phyloP scores from a whole-genome alignment of 2,113 vertebrate genomes.

The Strigops habroptila region DNA sequence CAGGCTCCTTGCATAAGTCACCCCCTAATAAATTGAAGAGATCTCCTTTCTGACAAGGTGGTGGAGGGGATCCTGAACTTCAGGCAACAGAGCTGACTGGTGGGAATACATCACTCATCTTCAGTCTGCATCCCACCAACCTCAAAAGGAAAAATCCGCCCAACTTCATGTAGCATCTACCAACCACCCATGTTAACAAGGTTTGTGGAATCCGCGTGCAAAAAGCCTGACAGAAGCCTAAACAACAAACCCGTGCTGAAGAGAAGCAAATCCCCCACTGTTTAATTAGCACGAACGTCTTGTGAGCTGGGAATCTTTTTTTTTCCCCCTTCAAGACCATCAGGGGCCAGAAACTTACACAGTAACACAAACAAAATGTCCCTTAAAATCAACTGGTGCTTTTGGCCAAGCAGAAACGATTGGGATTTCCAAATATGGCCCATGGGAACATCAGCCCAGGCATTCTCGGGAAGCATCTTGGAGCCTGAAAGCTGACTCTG shows the following conservation, averaged over 20 bases:
- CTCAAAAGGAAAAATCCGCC: background rate
- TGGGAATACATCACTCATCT: background rate
- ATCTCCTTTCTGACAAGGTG: background rate
- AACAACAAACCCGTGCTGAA: background rate
- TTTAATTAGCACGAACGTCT: constrained; percentile 43
- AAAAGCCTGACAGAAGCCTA: constrained; percentile 1
- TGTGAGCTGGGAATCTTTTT: background rate
- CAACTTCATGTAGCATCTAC: background rate
- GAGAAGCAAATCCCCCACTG: background rate
- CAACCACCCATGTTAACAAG: background rate
- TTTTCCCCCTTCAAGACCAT: background rate
- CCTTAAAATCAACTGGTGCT: constrained; percentile 38
- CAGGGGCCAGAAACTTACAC: background rate
- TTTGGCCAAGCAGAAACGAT: constrained; percentile 20
- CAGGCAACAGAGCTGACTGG: background rate
- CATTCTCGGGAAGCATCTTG: background rate
- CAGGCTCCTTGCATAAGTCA: background rate
- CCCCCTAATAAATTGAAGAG: background rate
- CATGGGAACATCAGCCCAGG: constrained; percentile 34
- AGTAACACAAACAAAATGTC: constrained; percentile 40
- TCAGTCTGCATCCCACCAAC: background rate
- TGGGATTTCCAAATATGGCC: constrained; percentile 64
- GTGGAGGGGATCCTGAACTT: background rate
- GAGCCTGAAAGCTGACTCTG: constrained; percentile 38
- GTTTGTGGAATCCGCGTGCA: background rate